Conservation (phyloP, 2,797 vertebrate genomes). For the Smutsia gigantea region DNA sequence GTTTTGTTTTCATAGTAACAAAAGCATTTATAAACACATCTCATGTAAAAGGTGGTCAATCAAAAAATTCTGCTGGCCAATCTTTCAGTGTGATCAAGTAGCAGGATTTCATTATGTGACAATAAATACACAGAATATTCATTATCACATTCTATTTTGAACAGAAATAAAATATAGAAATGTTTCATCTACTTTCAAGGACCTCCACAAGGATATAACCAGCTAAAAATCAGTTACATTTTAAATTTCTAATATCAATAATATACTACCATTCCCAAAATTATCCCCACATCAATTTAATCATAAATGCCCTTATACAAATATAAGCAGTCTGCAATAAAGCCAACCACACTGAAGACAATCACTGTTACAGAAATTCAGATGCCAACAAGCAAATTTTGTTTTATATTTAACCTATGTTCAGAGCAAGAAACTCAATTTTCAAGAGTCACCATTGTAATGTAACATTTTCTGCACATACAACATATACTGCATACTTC, state of each 20-base stretch:
- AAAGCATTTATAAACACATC: constrained; percentile 83
- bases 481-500: constrained; percentile 37
- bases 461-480: neutral
- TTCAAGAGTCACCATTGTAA: constrained; percentile 1
- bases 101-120: constrained; percentile 47
- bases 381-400: constrained; percentile 40
- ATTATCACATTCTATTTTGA: neutral
- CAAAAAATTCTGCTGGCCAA: constrained; percentile 78
- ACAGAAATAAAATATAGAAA: constrained; percentile 41
- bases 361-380: neutral
- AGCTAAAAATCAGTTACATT: constrained; percentile 9
- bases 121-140: constrained; percentile 57
- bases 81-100: constrained; percentile 73
- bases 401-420: constrained; percentile 50
- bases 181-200: neutral
- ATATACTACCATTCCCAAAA: constrained; percentile 6
- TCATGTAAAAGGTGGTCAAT: constrained; percentile 82
- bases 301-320: constrained; percentile 30
- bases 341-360: neutral
- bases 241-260: neutral
- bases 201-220: neutral
- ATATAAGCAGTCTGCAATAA: constrained; percentile 14
- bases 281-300: constrained; percentile 21
- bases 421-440: constrained; percentile 63
- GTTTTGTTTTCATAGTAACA: constrained; percentile 89